Percentiles rank a stretch among this genome's conserved stretches.
These are phyloP conservation scores for Melanaphis sacchari DNA, from an alignment of 1,140 invertebrate genomes.

Conservation along the genomic window DNA sequence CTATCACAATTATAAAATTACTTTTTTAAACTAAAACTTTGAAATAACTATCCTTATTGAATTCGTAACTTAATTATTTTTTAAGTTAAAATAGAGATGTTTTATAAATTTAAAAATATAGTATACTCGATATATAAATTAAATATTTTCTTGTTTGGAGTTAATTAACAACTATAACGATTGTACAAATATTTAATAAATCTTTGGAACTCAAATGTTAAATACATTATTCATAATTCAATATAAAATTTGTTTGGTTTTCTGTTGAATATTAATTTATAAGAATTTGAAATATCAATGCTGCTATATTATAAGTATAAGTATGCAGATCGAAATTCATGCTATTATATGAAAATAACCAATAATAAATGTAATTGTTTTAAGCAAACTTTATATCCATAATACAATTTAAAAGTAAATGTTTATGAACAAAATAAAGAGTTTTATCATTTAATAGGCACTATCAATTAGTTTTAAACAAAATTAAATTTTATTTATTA, in stretches of 20 bases:
- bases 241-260: background rate
- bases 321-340: background rate
- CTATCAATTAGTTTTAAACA: background rate
- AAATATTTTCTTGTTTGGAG: background rate
- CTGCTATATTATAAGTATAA: background rate
- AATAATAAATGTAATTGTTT: background rate
- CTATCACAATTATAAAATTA: background rate
- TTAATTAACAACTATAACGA: background rate
- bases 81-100: no score
- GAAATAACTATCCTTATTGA: background rate
- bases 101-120: no score
- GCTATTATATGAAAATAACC: no score
- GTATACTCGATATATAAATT: no score
- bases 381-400: background rate
- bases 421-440: background rate
- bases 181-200: background rate
- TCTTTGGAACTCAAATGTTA: no score
- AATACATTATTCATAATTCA: slow-evolving; percentile 5
- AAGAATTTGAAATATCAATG: background rate
- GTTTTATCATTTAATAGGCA: background rate
- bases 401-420: background rate
- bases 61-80: background rate
- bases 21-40: background rate
- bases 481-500: background rate
- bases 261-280: background rate